A percentile compares a stretch with the other conserved stretches of the same genome.
These are phyloP conservation scores for Urophycis tenuis DNA, from an alignment of 2,797 vertebrate species.

Conservation along the genomic window DNA sequence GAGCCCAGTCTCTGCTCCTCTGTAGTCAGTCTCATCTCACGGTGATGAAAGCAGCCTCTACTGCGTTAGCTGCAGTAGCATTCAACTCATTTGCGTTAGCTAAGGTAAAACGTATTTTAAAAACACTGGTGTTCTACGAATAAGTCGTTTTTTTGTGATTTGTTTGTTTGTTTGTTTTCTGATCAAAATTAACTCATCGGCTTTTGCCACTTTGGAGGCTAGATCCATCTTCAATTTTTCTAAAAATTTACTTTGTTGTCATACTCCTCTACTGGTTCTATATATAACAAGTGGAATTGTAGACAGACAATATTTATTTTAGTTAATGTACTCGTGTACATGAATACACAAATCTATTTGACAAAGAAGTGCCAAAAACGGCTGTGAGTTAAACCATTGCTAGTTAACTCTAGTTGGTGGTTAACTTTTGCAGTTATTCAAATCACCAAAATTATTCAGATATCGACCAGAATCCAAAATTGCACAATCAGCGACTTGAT, in stretches of 20 bases:
- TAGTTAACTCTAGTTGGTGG: constrained; percentile 6
- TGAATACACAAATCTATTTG: background rate
- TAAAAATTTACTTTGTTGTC: background rate
- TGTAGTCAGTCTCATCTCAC: constrained; percentile 44
- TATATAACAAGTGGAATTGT: constrained; percentile 1
- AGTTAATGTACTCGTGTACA: background rate
- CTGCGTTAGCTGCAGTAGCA: constrained; percentile 41
- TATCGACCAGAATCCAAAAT: background rate
- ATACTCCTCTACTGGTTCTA: background rate
- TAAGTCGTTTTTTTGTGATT: constrained; percentile 23
- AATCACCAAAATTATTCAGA: background rate
- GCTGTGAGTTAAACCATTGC: constrained; percentile 16
- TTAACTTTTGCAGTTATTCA: constrained; percentile 10
- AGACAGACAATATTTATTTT: background rate
- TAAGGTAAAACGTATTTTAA: constrained; percentile 27
- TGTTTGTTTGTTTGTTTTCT: constrained; percentile 29
- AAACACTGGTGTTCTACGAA: constrained; percentile 23
- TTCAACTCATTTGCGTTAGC: constrained; percentile 39
- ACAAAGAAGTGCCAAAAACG: constrained; percentile 50
- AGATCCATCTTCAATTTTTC: background rate
- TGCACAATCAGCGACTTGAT: background rate
- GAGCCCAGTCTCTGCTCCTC: constrained; percentile 33
- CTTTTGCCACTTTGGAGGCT: background rate
- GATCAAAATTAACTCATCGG: constrained; percentile 19
- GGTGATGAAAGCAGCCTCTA: constrained; percentile 39